Evolutionary conservation across 2,113 vertebrate genomes (phyloP).

Genomic region (Colaptes auratus): DNA sequence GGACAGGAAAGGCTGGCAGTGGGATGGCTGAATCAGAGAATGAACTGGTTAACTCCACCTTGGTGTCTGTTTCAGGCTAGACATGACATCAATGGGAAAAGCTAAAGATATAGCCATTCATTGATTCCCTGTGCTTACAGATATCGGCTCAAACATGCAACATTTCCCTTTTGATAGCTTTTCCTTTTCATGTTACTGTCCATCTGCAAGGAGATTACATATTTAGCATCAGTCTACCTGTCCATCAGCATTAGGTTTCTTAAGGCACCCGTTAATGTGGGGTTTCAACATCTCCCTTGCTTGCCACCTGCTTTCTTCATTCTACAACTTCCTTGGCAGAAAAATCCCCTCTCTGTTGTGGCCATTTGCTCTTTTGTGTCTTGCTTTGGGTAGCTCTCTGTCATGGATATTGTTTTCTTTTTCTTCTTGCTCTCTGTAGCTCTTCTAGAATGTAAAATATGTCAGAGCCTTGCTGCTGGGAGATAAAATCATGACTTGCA

Average conservation of each 20-base stretch:
- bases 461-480: neutral
- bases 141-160: slow-evolving; percentile 23
- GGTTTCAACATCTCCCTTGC: neutral
- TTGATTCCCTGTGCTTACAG: neutral
- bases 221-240: slow-evolving; percentile 52
- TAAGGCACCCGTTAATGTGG: neutral
- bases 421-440: neutral
- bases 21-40: neutral
- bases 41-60: neutral
- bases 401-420: neutral
- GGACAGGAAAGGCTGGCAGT: neutral
- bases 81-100: neutral
- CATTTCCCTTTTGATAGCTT: neutral
- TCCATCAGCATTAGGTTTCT: slow-evolving; percentile 61
- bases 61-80: neutral
- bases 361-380: neutral
- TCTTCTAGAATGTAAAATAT: neutral
- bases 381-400: neutral
- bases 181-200: slow-evolving; percentile 46
- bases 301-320: neutral
- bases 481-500: neutral
- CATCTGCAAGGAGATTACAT: slow-evolving; percentile 56
- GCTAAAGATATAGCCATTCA: neutral
- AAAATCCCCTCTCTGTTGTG: neutral
- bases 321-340: neutral